phyloP scores from a whole-genome alignment of 2,113 vertebrate species.

The Prolemur simus region DNA sequence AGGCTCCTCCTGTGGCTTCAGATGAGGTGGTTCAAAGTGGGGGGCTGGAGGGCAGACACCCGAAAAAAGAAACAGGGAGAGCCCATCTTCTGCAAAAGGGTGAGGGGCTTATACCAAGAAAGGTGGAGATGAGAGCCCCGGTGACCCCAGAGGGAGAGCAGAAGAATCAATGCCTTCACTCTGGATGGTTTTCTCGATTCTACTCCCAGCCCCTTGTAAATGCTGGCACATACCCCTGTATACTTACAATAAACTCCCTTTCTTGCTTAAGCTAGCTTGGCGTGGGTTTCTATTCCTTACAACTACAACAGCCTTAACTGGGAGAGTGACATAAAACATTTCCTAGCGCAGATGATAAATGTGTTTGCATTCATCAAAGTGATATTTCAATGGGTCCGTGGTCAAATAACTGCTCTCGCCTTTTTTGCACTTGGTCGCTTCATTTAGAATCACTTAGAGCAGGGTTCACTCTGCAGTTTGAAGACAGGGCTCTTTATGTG shows the following conservation, averaged over 20 bases:
- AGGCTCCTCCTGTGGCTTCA: not conserved
- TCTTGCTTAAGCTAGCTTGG: not conserved
- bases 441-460: slow-evolving; percentile 77
- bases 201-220: not conserved
- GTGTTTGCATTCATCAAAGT: slow-evolving; percentile 79
- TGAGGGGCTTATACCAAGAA: not conserved
- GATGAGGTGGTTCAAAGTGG: not conserved
- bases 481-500: slow-evolving; percentile 68
- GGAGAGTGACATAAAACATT: slow-evolving; percentile 46
- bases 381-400: slow-evolving; percentile 64
- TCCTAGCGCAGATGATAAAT: slow-evolving; percentile 71
- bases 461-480: slow-evolving; percentile 73
- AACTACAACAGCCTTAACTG: not conserved
- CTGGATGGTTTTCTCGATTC: not conserved
- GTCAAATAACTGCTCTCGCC: slow-evolving; percentile 64
- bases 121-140: not conserved
- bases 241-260: not conserved
- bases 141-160: not conserved
- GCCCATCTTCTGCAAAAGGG: not conserved
- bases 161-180: not conserved
- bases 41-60: not conserved
- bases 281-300: not conserved
- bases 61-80: not conserved
- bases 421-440: slow-evolving; percentile 70
- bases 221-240: not conserved